These are phyloP conservation scores for Eurosta solidaginis DNA, from an alignment of 1,140 invertebrate species.

Conservation along the genomic window DNA sequence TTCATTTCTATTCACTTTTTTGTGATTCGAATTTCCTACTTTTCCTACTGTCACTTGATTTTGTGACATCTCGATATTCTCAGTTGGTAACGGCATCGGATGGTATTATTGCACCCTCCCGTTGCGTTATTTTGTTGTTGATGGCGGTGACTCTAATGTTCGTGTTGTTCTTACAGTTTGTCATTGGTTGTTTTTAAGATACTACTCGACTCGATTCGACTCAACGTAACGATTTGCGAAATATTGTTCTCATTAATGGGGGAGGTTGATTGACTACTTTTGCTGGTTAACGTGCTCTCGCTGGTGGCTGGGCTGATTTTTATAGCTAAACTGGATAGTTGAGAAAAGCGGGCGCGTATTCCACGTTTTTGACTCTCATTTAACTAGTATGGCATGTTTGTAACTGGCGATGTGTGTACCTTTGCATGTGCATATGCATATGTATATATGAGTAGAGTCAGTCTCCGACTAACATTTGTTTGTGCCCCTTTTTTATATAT, in stretches of 20 bases:
- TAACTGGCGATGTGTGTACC: no score
- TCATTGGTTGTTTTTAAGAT: conserved; percentile 20
- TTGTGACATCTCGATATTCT: conserved; percentile 6
- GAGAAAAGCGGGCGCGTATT: neutral
- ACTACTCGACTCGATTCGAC: neutral
- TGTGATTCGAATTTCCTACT: neutral
- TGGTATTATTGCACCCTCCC: neutral
- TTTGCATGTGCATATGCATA: no score
- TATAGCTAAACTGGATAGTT: neutral
- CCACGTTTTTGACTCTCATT: neutral
- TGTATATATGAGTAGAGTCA: neutral
- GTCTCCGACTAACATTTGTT: neutral
- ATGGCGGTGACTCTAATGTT: neutral
- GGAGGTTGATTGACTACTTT: conserved; percentile 16
- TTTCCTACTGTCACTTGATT: conserved; percentile 2
- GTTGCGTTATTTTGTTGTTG: neutral
- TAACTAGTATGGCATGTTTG: neutral
- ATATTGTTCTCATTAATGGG: conserved; percentile 16
- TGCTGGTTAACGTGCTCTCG: neutral
- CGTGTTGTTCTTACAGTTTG: neutral
- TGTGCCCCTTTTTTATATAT: neutral
- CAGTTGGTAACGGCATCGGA: neutral
- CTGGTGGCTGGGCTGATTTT: neutral
- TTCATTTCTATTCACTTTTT: conserved; percentile 14
- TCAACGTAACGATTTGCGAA: conserved; percentile 17